These are phyloP conservation scores for Carlito syrichta DNA, from an alignment of 2,113 vertebrate genomes.

Conservation along the genomic window DNA sequence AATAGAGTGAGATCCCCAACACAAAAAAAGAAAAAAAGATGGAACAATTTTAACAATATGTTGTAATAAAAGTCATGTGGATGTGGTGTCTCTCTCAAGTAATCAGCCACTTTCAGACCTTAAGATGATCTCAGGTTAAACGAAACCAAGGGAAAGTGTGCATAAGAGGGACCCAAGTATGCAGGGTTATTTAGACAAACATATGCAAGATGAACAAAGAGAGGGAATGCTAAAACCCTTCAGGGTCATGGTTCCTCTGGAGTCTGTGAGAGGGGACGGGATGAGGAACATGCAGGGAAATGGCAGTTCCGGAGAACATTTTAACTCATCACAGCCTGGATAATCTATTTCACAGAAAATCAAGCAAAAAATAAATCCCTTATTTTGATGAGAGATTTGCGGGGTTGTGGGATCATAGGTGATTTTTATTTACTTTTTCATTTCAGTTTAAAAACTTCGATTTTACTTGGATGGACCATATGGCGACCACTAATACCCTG, in stretches of 20 bases:
- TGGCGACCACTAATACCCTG: background rate
- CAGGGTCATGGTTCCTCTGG: background rate
- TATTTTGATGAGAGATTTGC: background rate
- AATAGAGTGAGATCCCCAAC: too few relatives aligned
- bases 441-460: background rate
- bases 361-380: background rate
- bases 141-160: background rate
- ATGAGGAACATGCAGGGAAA: background rate
- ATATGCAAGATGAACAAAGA: background rate
- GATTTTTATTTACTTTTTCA: background rate
- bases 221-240: background rate
- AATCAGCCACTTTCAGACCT: background rate
- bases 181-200: background rate
- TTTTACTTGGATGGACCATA: background rate
- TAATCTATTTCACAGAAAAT: background rate
- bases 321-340: background rate
- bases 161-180: too few relatives aligned
- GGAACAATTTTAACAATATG: background rate
- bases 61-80: background rate
- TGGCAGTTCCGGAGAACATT: background rate
- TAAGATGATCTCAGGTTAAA: background rate
- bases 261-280: background rate
- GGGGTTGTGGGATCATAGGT: background rate
- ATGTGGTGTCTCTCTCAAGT: background rate
- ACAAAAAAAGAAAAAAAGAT: too few relatives aligned